Percentiles rank a stretch among this genome's conserved stretches.
phyloP scores from a whole-genome alignment of 2,888 invertebrate species.

The Gisinianus flammeolus region DNA sequence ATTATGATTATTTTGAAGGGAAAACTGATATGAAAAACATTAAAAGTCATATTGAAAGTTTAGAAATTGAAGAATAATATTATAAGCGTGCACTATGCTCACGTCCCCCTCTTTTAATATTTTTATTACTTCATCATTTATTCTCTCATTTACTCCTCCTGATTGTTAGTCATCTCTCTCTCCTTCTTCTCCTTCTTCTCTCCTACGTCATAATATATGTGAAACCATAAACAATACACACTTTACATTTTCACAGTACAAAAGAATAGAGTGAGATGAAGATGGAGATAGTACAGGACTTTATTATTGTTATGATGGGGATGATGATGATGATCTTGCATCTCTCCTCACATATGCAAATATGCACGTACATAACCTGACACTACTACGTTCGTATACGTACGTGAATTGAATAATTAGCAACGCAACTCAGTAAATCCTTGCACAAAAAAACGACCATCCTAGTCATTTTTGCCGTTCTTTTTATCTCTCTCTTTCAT shows the following conservation, averaged over 20 bases:
- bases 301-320: too few species aligned
- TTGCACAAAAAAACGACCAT: slow-evolving; percentile 19
- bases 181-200: too few species aligned
- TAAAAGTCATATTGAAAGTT: neutral
- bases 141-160: slow-evolving; percentile 4
- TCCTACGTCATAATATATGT: too few species aligned
- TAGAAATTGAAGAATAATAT: neutral
- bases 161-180: too few species aligned
- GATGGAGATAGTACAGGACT: too few species aligned
- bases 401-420: slow-evolving; percentile 37
- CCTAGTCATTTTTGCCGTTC: slow-evolving; percentile 14
- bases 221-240: too few species aligned
- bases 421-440: slow-evolving; percentile 25
- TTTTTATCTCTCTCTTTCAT: neutral
- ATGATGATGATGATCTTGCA: neutral
- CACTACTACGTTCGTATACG: too few species aligned
- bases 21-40: neutral
- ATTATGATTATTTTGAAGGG: too few species aligned
- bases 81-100: slow-evolving; percentile 24
- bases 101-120: slow-evolving; percentile 14
- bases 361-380: neutral
- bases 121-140: slow-evolving; percentile 29
- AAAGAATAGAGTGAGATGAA: too few species aligned
- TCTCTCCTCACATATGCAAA: neutral
- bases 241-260: too few species aligned